These are phyloP conservation scores for Pygoscelis adeliae DNA, from an alignment of 2,113 vertebrate genomes.

Conservation along the genomic window DNA sequence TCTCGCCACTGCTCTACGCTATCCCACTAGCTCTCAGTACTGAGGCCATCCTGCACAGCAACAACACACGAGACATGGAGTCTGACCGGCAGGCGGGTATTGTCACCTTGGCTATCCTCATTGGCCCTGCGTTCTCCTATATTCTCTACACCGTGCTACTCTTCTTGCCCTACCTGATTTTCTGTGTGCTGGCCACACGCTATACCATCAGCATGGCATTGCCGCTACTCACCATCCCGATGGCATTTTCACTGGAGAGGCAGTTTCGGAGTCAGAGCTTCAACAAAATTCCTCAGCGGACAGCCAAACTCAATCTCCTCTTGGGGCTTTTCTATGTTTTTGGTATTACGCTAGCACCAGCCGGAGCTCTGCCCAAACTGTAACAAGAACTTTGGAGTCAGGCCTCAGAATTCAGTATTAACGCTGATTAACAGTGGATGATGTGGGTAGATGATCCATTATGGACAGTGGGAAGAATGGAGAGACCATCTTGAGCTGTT, in stretches of 20 bases:
- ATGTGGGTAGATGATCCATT: not conserved
- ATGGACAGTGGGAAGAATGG: not conserved
- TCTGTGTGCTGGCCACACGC: constrained; percentile 90
- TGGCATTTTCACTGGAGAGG: constrained; percentile 93
- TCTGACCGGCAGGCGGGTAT: constrained; percentile 94
- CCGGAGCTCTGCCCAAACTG: constrained; percentile 86
- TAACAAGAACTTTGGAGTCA: constrained; percentile 27
- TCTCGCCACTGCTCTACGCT: constrained; percentile 91
- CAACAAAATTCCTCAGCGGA: constrained; percentile 90
- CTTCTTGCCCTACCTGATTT: constrained; percentile 91
- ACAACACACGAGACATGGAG: constrained; percentile 97
- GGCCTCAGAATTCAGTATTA: not conserved
- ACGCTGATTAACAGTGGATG: not conserved
- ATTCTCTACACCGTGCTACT: constrained; percentile 90
- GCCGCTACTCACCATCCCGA: constrained; percentile 91
- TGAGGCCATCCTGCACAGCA: constrained; percentile 97
- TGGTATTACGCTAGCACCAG: constrained; percentile 88
- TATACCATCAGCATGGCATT: constrained; percentile 95
- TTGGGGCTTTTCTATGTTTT: constrained; percentile 96
- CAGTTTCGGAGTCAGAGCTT: constrained; percentile 92
- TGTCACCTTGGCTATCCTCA: constrained; percentile 94
- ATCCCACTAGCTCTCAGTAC: constrained; percentile 94
- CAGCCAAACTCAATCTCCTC: constrained; percentile 94
- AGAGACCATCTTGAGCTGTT: not conserved
- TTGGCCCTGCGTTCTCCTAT: constrained; percentile 91